Conservation (phyloP, 2,888 invertebrate species). For the Drosophila borborema region DNA sequence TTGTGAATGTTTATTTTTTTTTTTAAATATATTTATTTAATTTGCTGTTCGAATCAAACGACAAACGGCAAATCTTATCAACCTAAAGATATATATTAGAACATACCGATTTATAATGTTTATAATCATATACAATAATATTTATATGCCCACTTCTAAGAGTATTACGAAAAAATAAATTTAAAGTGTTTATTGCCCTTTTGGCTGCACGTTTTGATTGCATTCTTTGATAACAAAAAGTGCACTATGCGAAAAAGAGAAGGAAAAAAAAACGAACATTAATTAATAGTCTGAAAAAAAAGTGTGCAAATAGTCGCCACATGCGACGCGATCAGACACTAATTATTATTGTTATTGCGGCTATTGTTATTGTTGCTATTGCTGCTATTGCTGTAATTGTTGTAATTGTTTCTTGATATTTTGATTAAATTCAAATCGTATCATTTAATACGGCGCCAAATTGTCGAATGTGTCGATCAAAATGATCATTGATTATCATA, state of each 20-base stretch:
- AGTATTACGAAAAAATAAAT: not conserved
- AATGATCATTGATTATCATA: constrained; percentile 42
- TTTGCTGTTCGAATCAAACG: not conserved
- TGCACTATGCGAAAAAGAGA: not conserved
- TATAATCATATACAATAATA: not conserved
- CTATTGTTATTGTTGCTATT: constrained; percentile 15
- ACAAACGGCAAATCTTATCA: not conserved
- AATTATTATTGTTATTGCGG: constrained; percentile 21
- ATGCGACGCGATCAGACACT: constrained; percentile 40
- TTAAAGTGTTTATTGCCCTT: constrained; percentile 36
- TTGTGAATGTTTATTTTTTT: not conserved
- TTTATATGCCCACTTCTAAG: not conserved
- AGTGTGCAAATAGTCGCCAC: constrained; percentile 21
- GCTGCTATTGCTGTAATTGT: constrained; percentile 1
- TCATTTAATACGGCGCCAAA: constrained; percentile 65
- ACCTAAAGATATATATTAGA: not conserved
- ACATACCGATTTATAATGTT: not conserved
- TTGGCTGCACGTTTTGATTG: constrained; percentile 35
- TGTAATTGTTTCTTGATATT: constrained; percentile 15
- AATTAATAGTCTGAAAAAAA: not conserved
- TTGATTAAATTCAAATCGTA: constrained; percentile 31
- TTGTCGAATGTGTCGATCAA: constrained; percentile 67
- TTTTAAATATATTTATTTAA: not conserved
- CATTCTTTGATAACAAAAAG: constrained; percentile 52
- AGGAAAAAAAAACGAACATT: not conserved